Evolutionary conservation across 2,888 invertebrate species (phyloP), one percentile per base, ranked within the genome.

Genomic region (Caenorhabditis uteleia): DNA sequence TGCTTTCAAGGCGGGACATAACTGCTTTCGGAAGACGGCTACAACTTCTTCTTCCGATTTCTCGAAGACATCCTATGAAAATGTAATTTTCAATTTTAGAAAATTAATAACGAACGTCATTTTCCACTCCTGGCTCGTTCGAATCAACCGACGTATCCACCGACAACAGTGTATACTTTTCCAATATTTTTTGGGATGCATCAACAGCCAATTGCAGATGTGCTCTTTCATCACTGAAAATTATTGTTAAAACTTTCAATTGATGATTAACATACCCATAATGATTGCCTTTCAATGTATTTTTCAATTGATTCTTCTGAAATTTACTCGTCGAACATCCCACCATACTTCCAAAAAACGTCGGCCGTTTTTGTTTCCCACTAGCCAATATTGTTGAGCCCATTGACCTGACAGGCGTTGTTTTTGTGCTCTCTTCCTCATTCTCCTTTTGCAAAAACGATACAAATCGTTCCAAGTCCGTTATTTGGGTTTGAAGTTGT

Each of bases 391-490:
- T 44, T 29, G 73, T 57, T 14, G 68, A 62, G 6, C 67, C 64
- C 58, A 61, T 48, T 27, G 57, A 54, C 68, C 58, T 59, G 8
- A 68, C 55, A 20, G 66, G 66, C 10, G 68, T 59, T 14, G 55
- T 50, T 21, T 58, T 51, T 26, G 58, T 59, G 0, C 62, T 56
- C n/a, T 54, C 56, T 20, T 60, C 64, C 2, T 42, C 36, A 36
- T 68, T 68, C 20, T 73, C 73, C 12, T 62, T 64, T 87, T 98
- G 97, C 79, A 99, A 88, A 82, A 95, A 90, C 77, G 91, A 90
- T 75, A 99, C 95, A 83, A 97, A 98, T 71, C 95, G 89, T 84
- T 99, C 97, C 85, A 99, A 88, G 85, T 99, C 98, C 39, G 91
- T 89, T 51, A 99, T 93, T 86, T 99, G 97, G 0, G 93, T 92